Percentiles rank a stretch among this genome's conserved stretches.
Evolutionary conservation across 37 sponge, comb jelly and placozoan species (phyloP).

Genomic region (Chondrilla cf. caribensis): DNA sequence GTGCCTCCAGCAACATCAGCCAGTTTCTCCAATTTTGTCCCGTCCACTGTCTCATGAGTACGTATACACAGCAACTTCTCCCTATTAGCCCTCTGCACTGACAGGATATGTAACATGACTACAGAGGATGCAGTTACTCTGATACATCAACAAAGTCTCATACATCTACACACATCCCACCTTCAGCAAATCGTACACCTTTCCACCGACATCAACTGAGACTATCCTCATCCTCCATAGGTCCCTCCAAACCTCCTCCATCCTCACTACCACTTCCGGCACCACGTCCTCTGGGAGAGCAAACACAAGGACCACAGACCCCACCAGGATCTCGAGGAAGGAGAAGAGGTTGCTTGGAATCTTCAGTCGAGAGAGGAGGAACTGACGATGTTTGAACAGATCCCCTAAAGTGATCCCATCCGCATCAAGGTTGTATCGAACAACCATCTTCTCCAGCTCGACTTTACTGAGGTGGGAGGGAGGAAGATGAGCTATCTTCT

Average conservation of each 20-base stretch:
- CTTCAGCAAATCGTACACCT: background rate
- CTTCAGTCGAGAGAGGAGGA: slow-evolving; percentile 12
- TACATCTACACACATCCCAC: background rate
- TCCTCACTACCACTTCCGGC: background rate
- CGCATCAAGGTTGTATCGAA: slow-evolving; percentile 14
- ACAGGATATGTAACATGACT: no score
- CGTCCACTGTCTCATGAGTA: no score
- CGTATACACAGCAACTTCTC: no score
- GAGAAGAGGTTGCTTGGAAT: background rate
- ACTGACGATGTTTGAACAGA: background rate
- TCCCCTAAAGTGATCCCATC: slow-evolving; percentile 22
- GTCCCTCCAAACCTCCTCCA: slow-evolving; percentile 8
- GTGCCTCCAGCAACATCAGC: background rate
- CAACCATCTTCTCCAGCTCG: background rate
- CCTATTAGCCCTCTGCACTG: no score
- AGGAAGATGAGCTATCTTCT: background rate
- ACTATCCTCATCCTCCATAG: background rate
- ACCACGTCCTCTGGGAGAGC: background rate
- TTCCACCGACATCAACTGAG: background rate
- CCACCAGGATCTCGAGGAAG: background rate
- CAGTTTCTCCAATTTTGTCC: no score
- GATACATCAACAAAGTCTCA: no score
- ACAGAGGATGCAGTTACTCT: no score
- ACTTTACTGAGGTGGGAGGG: background rate
- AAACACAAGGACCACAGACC: slow-evolving; percentile 2